These are phyloP conservation scores for Torymus aiolomorphi DNA, from an alignment of 2,888 invertebrate species.

Conservation along the genomic window DNA sequence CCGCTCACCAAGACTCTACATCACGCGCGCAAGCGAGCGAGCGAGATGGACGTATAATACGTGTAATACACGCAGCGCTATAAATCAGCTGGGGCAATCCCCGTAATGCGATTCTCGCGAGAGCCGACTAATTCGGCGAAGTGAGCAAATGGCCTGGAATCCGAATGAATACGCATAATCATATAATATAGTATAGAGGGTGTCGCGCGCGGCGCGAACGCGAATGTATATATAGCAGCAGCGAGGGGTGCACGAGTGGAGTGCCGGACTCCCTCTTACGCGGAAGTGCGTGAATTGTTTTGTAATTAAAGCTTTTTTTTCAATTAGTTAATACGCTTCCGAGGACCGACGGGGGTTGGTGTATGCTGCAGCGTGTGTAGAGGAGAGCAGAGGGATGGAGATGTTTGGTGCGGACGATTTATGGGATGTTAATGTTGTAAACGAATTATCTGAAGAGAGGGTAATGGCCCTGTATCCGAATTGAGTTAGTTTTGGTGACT, in stretches of 20 bases:
- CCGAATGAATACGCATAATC: slow-evolving; percentile 45
- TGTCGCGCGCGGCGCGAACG: too few species aligned
- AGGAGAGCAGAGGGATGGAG: too few species aligned
- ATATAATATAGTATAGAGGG: slow-evolving; percentile 20
- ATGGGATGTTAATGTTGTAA: too few species aligned
- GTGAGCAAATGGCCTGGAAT: slow-evolving; percentile 49
- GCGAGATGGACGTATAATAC: neutral
- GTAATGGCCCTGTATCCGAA: too few species aligned
- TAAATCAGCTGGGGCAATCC: slow-evolving; percentile 44
- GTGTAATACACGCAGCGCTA: neutral
- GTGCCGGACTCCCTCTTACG: neutral
- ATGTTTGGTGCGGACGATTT: too few species aligned
- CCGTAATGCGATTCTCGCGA: slow-evolving; percentile 52
- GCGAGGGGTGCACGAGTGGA: too few species aligned
- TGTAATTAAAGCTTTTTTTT: slow-evolving; percentile 32
- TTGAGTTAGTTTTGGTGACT: too few species aligned
- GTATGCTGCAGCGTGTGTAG: too few species aligned
- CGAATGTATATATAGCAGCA: too few species aligned
- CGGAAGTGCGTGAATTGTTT: slow-evolving; percentile 16
- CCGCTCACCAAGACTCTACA: slow-evolving; percentile 27
- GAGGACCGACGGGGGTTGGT: too few species aligned
- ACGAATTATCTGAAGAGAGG: too few species aligned
- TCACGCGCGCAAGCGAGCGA: slow-evolving; percentile 5
- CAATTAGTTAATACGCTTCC: slow-evolving; percentile 18
- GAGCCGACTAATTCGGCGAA: slow-evolving; percentile 47